Evolutionary conservation across 2,888 invertebrate species (phyloP).

Genomic region (Aporophyla lueneburgensis): DNA sequence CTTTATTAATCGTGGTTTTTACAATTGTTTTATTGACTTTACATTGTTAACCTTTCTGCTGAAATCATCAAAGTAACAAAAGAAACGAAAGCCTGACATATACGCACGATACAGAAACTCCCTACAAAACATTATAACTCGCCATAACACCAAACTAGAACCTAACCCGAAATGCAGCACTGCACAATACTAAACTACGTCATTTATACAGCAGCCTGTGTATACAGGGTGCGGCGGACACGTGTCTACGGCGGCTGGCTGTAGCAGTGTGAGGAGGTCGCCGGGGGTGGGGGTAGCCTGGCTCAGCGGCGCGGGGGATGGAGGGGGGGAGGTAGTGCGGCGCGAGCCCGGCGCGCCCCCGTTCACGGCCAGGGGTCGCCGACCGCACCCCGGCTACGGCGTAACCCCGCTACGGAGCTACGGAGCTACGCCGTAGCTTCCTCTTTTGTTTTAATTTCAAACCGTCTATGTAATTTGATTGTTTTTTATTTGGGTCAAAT

Average conservation of each 20-base stretch:
- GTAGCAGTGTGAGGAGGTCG: constrained; percentile 60
- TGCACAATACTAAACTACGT: constrained; percentile 60
- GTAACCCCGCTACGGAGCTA: constrained; percentile 85
- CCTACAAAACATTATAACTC: background rate
- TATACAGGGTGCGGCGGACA: constrained; percentile 78
- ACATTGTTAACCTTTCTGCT: background rate
- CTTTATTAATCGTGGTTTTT: background rate
- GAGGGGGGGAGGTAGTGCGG: constrained; percentile 69
- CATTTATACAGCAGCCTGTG: constrained; percentile 67
- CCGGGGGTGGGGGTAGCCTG: constrained; percentile 35
- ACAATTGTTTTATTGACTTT: too few relatives aligned
- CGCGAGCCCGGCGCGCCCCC: constrained; percentile 84
- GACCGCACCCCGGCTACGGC: constrained; percentile 89
- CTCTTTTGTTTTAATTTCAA: constrained; percentile 82
- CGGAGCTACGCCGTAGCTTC: constrained; percentile 86
- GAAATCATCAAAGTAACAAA: background rate
- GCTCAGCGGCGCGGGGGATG: constrained; percentile 34
- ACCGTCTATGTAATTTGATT: constrained; percentile 70
- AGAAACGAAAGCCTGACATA: background rate
- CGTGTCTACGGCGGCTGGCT: constrained; percentile 74
- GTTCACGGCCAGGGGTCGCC: constrained; percentile 91
- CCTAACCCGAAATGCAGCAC: constrained; percentile 55
- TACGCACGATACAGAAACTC: background rate
- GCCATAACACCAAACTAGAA: background rate
- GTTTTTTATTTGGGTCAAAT: constrained; percentile 84